Percentiles rank a stretch among this genome's conserved stretches.
phyloP scores from a whole-genome alignment of 2,888 invertebrate genomes.

The Cephus rjabovi region DNA sequence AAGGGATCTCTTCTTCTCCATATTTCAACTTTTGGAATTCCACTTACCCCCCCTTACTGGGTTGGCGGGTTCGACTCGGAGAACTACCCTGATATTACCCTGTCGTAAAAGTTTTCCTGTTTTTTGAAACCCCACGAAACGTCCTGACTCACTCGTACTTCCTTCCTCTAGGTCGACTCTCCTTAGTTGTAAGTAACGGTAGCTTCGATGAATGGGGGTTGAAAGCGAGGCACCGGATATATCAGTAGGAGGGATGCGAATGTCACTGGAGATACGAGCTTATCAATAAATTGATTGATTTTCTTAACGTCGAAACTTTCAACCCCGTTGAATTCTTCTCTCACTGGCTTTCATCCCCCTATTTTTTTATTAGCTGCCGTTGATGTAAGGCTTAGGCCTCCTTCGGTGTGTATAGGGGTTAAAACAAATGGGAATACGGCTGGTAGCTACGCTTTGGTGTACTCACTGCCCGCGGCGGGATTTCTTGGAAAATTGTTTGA shows the following conservation, averaged over 20 bases:
- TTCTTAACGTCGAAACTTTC: slow-evolving; percentile 2
- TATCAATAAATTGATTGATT: slow-evolving; percentile 6
- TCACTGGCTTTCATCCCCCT: neutral
- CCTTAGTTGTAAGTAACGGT: neutral
- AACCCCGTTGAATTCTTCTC: neutral
- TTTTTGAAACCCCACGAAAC: slow-evolving; percentile 6
- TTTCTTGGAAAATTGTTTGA: neutral
- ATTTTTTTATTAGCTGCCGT: neutral
- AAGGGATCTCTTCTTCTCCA: slow-evolving; percentile 32
- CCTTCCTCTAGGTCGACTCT: neutral
- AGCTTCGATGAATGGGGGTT: neutral
- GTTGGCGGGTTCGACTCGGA: neutral
- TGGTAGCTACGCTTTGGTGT: neutral
- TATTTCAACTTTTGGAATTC: slow-evolving; percentile 52
- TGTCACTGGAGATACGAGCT: neutral
- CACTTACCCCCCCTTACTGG: slow-evolving; percentile 1
- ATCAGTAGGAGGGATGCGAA: neutral
- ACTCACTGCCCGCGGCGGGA: neutral
- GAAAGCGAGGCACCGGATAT: neutral
- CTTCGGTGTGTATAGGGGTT: neutral
- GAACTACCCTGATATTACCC: slow-evolving; percentile 2
- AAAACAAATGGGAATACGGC: neutral
- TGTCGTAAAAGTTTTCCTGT: slow-evolving; percentile 20
- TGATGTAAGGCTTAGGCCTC: neutral
- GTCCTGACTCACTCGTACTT: neutral